These are phyloP conservation scores for Porites evermanni DNA, from an alignment of 92 coral and sea anemone genomes.

Conservation along the genomic window DNA sequence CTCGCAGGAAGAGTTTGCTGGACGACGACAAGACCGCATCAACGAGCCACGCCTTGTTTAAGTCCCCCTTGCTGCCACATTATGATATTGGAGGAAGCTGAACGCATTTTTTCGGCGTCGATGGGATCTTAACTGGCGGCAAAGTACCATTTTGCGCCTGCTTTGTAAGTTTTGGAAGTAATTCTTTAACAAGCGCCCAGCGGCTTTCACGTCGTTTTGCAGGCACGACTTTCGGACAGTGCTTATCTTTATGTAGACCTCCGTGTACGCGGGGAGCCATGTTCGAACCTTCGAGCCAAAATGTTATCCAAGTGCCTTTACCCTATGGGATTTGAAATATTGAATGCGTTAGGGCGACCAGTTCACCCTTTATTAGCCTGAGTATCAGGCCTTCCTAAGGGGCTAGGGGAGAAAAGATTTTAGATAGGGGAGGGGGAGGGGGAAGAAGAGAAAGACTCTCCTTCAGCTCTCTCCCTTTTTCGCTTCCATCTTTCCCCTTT, in stretches of 20 bases:
- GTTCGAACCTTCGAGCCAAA: constrained; percentile 79
- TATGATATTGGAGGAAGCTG: constrained; percentile 48
- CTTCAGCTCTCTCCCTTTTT: too few species aligned
- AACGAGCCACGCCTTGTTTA: background rate
- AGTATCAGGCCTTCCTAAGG: too few species aligned
- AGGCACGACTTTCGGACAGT: background rate
- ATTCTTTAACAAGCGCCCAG: constrained; percentile 75
- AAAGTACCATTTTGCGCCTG: constrained; percentile 54
- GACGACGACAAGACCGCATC: background rate
- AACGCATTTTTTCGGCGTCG: constrained; percentile 50
- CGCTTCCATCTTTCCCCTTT: too few species aligned
- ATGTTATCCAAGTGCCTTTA: constrained; percentile 90
- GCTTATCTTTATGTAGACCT: constrained; percentile 48
- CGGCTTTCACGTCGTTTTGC: constrained; percentile 38
- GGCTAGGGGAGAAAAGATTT: too few species aligned
- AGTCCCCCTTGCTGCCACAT: background rate
- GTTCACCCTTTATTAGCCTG: too few species aligned
- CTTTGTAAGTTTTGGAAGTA: constrained; percentile 74
- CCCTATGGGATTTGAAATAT: constrained; percentile 53
- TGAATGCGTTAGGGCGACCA: too few species aligned
- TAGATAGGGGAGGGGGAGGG: too few species aligned
- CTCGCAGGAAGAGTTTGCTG: background rate
- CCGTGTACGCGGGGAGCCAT: constrained; percentile 52
- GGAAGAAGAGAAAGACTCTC: too few species aligned
- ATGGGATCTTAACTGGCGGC: constrained; percentile 46